A percentile compares a stretch with the other conserved stretches of the same genome.
phyloP scores from a whole-genome alignment of 2,113 vertebrate species.

The Gobio gobio region DNA sequence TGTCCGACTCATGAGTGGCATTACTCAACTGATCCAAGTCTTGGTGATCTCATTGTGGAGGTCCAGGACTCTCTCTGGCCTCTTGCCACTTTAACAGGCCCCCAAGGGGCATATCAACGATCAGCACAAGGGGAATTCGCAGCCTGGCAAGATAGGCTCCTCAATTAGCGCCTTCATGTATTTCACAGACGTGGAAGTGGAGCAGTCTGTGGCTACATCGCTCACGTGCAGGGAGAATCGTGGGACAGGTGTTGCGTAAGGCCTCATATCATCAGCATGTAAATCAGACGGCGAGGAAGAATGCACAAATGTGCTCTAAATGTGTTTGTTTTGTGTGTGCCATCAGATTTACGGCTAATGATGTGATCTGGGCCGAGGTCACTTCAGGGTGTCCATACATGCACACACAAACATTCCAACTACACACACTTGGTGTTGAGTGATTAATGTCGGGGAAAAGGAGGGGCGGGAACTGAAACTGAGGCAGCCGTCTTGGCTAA shows the following conservation, averaged over 20 bases:
- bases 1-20: conserved; percentile 38
- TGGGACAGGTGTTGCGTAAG: conserved; percentile 6
- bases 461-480: conserved; percentile 49
- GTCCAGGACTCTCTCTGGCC: conserved; percentile 17
- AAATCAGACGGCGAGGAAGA: conserved; percentile 2
- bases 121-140: conserved; percentile 18
- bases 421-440: conserved; percentile 48
- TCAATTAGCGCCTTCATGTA: conserved; percentile 42
- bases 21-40: conserved; percentile 48
- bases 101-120: conserved; percentile 24
- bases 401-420: conserved; percentile 34
- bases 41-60: conserved; percentile 49
- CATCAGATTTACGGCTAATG: conserved; percentile 51
- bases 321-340: conserved; percentile 19
- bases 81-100: conserved; percentile 26
- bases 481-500: conserved; percentile 55
- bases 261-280: not conserved
- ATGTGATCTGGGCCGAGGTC: conserved; percentile 23
- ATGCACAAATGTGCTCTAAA: conserved; percentile 21
- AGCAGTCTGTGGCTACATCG: not conserved
- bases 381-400: conserved; percentile 21
- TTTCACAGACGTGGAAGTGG: not conserved
- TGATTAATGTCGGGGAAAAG: conserved; percentile 45
- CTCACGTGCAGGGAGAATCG: not conserved
- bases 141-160: conserved; percentile 38